These are phyloP conservation scores for Drosophila ficusphila DNA, from an alignment of 1,140 invertebrate species.

Conservation along the genomic window DNA sequence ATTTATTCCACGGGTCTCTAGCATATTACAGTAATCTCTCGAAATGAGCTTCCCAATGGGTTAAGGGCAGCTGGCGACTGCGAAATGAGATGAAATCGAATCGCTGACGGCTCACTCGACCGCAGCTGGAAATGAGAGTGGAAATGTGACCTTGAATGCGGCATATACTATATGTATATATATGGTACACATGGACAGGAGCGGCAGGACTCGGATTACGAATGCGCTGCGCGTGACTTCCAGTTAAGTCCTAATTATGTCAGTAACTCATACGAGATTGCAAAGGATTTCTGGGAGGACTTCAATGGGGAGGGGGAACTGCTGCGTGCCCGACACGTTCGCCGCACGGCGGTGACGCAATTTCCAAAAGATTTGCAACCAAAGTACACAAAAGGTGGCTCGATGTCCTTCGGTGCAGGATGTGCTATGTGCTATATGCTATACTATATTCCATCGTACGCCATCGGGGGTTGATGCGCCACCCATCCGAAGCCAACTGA, in stretches of 20 bases:
- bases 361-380: slow-evolving; percentile 73
- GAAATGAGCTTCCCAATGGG: slow-evolving; percentile 15
- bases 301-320: slow-evolving; percentile 14
- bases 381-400: slow-evolving; percentile 60
- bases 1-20: slow-evolving; percentile 1
- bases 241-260: slow-evolving; percentile 81
- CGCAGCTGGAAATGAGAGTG: slow-evolving; percentile 30
- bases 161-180: not conserved
- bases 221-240: slow-evolving; percentile 75
- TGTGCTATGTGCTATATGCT: slow-evolving; percentile 2
- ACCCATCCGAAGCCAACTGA: slow-evolving; percentile 35
- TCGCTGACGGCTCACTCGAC: slow-evolving; percentile 45
- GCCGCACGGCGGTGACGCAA: slow-evolving; percentile 66
- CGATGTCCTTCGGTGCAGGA: slow-evolving; percentile 38
- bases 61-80: slow-evolving; percentile 30
- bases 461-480: slow-evolving; percentile 50
- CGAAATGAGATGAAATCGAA: slow-evolving; percentile 36
- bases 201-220: slow-evolving; percentile 62
- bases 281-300: slow-evolving; percentile 28
- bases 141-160: slow-evolving; percentile 65
- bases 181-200: slow-evolving; percentile 5
- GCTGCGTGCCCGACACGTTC: slow-evolving; percentile 75
- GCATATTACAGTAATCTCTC: slow-evolving; percentile 28
- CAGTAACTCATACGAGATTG: slow-evolving; percentile 78
- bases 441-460: not conserved